Base-by-base conservation (phyloP, 2,888 invertebrate genomes). In the Amiota mariae region DNA sequence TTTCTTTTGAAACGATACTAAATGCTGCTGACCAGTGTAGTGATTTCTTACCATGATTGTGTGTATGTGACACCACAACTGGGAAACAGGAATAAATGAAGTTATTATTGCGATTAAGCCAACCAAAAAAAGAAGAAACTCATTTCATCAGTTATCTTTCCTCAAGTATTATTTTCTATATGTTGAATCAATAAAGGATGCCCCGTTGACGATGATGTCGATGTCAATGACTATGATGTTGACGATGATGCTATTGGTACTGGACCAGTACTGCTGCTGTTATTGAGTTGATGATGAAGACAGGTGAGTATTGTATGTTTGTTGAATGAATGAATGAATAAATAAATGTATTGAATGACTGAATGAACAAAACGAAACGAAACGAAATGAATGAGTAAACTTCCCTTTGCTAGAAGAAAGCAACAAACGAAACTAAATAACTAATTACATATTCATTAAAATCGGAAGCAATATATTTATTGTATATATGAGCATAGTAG, bases 371-470 rank as follows among this genome's bases (percentile, higher is more conserved):
- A 36, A 36, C 36, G 36, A 36, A 36, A 36, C 36, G 36, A 36
- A 36, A 36, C 6, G 36, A 36, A 6, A 36, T 6, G 36, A 36
- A 36, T 56, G 47, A n/a, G n/a, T 70, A 15, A 6, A n/a, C 15
- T 36, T 48, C 15, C 36, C 36, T 64, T 47, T 64, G 36, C 24
- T 24, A 24, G 36, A 4, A 36, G 36, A 6, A 2, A 36, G 85
- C 82, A 83, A 85, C 81, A 81, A 80, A 48, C n/a, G 51, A 54
- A 74, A 75, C 59, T 71, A 72, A 75, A 74, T 75, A 75, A 83
- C 86, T 84, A 85, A 85, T 86, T 86, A 85, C 80, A 79, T 85
- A 86, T 85, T 85, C 85, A 85, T 85, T 86, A 85, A 85, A 86
- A 83, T 79, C 78, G 75, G 79, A 81, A 82, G 84, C 79, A 36